phyloP scores from a whole-genome alignment of 1,140 invertebrate species.

The Leptinotarsa undecemlineata region DNA sequence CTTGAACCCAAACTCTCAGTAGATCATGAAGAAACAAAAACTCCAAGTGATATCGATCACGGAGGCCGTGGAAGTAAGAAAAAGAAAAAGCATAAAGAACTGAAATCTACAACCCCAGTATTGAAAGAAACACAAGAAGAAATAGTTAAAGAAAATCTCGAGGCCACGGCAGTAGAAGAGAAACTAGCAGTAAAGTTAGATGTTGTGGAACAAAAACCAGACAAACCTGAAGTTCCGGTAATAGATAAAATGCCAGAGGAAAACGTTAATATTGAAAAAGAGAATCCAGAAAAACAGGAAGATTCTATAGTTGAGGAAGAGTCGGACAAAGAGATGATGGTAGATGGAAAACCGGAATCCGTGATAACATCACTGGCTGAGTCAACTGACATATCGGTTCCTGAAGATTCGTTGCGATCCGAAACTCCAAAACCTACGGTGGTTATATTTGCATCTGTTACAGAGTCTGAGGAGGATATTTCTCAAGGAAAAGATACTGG shows the following conservation, averaged over 20 bases:
- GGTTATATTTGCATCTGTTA: slow-evolving; percentile 57
- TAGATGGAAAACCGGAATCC: slow-evolving; percentile 51
- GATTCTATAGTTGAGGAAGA: background rate
- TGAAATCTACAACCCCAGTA: slow-evolving; percentile 39
- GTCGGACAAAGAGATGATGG: slow-evolving; percentile 5
- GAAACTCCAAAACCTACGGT: slow-evolving; percentile 60
- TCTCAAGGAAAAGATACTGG: slow-evolving; percentile 56
- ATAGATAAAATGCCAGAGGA: background rate
- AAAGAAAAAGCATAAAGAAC: slow-evolving; percentile 59
- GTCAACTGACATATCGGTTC: slow-evolving; percentile 63
- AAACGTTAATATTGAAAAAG: background rate
- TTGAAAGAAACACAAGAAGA: background rate
- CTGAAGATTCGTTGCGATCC: slow-evolving; percentile 55
- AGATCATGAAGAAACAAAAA: slow-evolving; percentile 48
- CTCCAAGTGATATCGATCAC: slow-evolving; percentile 56
- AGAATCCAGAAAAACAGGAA: slow-evolving; percentile 22
- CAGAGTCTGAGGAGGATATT: slow-evolving; percentile 55
- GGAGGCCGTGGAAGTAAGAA: slow-evolving; percentile 56
- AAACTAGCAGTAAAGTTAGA: slow-evolving; percentile 35
- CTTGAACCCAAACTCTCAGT: slow-evolving; percentile 51
- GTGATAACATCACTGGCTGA: slow-evolving; percentile 63
- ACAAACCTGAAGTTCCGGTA: slow-evolving; percentile 1
- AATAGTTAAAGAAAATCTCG: slow-evolving; percentile 14
- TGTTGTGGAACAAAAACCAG: slow-evolving; percentile 7
- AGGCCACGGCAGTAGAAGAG: slow-evolving; percentile 42